Evolutionary conservation across 2,888 invertebrate species (phyloP).

Genomic region (Plagodis pulveraria): DNA sequence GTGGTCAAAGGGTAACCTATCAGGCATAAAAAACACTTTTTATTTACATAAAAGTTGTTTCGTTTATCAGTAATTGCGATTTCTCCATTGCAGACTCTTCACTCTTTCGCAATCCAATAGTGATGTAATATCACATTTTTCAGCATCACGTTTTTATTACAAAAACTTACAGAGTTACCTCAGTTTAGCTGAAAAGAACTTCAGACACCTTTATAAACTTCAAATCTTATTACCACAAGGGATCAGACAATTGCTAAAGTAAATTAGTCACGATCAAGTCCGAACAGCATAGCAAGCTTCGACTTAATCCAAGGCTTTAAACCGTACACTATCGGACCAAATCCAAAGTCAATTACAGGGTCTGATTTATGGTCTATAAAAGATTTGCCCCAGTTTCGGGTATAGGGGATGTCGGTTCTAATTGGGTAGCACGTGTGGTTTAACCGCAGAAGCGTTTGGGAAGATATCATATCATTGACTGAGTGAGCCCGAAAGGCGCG

Average conservation of each 20-base stretch:
- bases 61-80: no score
- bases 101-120: no score
- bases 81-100: no score
- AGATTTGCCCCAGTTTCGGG: conserved; percentile 22
- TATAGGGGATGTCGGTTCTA: conserved; percentile 17
- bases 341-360: conserved; percentile 24
- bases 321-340: conserved; percentile 21
- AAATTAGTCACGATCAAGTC: conserved; percentile 5
- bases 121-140: no score
- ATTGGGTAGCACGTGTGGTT: conserved; percentile 19
- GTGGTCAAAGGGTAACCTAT: no score
- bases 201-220: background rate
- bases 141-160: no score
- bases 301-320: conserved; percentile 15
- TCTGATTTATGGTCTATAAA: conserved; percentile 28
- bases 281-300: conserved; percentile 16
- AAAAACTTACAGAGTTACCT: no score
- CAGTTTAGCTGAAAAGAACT: no score
- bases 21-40: no score
- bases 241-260: no score
- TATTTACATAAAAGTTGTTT: no score
- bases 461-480: background rate
- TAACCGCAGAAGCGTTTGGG: background rate
- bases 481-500: no score
- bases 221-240: background rate